phyloP scores from a whole-genome alignment of 2,797 vertebrate species.

The Scleropages formosus region DNA sequence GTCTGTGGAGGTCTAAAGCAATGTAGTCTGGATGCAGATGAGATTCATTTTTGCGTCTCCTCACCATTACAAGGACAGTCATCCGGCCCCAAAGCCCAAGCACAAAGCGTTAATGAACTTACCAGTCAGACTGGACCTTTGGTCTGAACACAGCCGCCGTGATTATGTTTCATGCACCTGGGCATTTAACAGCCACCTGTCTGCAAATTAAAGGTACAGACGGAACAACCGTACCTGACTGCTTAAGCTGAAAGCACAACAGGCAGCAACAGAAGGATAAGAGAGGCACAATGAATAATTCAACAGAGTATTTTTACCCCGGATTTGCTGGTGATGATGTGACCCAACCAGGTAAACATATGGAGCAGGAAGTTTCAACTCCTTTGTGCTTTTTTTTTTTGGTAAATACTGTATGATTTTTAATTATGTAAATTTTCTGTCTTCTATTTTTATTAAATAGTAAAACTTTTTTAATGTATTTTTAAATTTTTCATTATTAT shows the following conservation, averaged over 20 bases:
- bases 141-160: background rate
- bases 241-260: constrained; percentile 10
- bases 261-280: constrained; percentile 1
- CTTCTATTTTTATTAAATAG: too few relatives aligned
- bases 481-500: too few relatives aligned
- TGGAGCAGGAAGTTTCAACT: too few relatives aligned
- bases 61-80: too few relatives aligned
- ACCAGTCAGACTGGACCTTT: background rate
- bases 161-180: background rate
- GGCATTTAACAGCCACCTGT: constrained; percentile 20
- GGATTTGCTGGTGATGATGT: background rate
- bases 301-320: constrained; percentile 5
- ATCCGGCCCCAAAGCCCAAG: background rate
- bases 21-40: too few relatives aligned
- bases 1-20: too few relatives aligned
- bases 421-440: too few relatives aligned
- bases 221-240: background rate
- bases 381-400: too few relatives aligned
- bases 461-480: too few relatives aligned
- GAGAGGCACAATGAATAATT: constrained; percentile 18
- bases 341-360: too few relatives aligned
- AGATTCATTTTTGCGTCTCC: too few relatives aligned
- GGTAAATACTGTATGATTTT: too few relatives aligned
- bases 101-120: background rate
- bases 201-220: constrained; percentile 14